A percentile compares a stretch with the other conserved stretches of the same genome.
These are phyloP conservation scores for Physeter macrocephalus DNA, from an alignment of 2,113 vertebrate species.

Conservation along the genomic window DNA sequence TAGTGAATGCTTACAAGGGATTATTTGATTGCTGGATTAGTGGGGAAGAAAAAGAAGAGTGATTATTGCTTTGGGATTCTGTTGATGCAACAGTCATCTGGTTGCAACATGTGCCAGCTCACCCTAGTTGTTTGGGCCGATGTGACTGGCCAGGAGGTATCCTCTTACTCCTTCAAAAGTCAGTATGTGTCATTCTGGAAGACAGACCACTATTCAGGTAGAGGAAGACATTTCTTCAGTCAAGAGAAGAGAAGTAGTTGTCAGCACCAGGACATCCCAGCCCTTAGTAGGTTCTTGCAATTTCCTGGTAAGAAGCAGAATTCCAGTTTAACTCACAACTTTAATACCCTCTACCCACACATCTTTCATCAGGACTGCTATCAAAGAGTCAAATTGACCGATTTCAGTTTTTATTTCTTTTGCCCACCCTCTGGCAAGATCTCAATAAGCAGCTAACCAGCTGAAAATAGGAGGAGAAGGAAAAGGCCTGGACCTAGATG, in stretches of 20 bases:
- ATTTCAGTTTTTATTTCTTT: constrained; percentile 57
- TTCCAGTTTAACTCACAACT: constrained; percentile 20
- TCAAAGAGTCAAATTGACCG: constrained; percentile 48
- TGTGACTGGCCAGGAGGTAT: background rate
- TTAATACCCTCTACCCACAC: background rate
- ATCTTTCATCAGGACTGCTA: background rate
- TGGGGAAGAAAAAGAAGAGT: background rate
- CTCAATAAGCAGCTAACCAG: constrained; percentile 59
- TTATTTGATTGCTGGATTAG: background rate
- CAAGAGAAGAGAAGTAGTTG: background rate
- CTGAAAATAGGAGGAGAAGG: constrained; percentile 20
- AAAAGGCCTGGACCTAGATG: constrained; percentile 1
- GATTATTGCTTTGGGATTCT: constrained; percentile 26
- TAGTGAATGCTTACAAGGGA: background rate
- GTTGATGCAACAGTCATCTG: background rate
- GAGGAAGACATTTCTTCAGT: background rate
- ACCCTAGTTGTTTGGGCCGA: background rate
- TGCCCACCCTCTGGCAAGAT: constrained; percentile 56
- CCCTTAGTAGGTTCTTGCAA: constrained; percentile 32
- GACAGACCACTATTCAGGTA: background rate
- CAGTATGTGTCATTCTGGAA: background rate
- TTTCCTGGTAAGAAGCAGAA: constrained; percentile 52
- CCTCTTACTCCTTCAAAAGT: background rate
- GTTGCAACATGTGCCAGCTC: background rate
- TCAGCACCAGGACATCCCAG: background rate